Evolutionary conservation across 2,888 invertebrate species (phyloP).

Genomic region (Polyommatus icarus): DNA sequence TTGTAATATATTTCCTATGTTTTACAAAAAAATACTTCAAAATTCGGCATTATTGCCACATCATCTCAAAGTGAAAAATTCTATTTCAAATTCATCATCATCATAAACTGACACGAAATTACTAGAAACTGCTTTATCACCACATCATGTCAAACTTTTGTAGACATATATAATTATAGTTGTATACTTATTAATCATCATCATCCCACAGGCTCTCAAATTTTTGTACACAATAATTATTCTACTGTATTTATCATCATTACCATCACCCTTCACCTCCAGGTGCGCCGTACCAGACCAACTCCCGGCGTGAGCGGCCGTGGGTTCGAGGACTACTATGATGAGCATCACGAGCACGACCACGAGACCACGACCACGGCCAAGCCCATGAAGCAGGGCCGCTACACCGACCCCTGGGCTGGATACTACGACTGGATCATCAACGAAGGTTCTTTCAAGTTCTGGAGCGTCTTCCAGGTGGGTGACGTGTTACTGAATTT

Average conservation of each 20-base stretch:
- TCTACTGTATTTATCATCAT: too few relatives aligned
- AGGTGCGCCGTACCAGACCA: constrained; percentile 51
- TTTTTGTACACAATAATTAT: too few relatives aligned
- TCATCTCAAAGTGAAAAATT: too few relatives aligned
- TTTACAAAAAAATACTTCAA: too few relatives aligned
- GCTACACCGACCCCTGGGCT: constrained; percentile 86
- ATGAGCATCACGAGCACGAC: constrained; percentile 65
- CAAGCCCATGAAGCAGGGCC: constrained; percentile 78
- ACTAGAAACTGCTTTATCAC: too few relatives aligned
- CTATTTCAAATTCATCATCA: neutral
- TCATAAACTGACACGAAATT: neutral
- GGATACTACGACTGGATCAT: constrained; percentile 93
- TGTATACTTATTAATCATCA: too few relatives aligned
- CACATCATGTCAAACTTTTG: too few relatives aligned
- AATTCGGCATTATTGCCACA: too few relatives aligned
- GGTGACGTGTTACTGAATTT: constrained; percentile 40
- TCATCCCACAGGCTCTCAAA: too few relatives aligned
- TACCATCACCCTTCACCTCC: constrained; percentile 35
- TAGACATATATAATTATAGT: too few relatives aligned
- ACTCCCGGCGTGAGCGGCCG: constrained; percentile 54
- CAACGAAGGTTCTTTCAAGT: constrained; percentile 93
- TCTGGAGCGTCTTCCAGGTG: constrained; percentile 94
- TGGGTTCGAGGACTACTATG: constrained; percentile 72
- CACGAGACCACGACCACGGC: constrained; percentile 63
- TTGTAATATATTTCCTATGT: too few relatives aligned